A percentile compares a stretch with the other conserved stretches of the same genome.
Evolutionary conservation across 1,140 invertebrate species (phyloP).

Genomic region (Scaptomyza montana): DNA sequence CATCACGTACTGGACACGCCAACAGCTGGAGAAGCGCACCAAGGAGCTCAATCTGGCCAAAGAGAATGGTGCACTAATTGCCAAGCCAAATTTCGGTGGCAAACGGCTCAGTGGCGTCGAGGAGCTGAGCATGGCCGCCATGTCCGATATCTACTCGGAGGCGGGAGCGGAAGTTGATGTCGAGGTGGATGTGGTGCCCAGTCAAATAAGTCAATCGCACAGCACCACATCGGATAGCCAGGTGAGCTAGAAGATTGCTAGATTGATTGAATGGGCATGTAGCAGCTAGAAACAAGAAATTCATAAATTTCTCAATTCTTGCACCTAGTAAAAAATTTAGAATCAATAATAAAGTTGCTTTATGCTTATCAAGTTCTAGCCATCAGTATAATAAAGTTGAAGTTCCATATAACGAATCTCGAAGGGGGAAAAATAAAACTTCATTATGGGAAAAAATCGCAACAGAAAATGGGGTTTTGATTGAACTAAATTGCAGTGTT

Average conservation of each 20-base stretch:
- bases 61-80: conserved; percentile 79
- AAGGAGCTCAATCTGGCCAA: conserved; percentile 86
- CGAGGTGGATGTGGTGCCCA: conserved; percentile 84
- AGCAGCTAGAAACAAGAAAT: no score
- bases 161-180: conserved; percentile 16
- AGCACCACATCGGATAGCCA: conserved; percentile 90
- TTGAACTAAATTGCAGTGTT: no score
- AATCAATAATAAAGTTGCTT: no score
- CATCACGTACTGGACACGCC: conserved; percentile 88
- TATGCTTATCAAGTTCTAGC: no score
- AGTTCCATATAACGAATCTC: no score
- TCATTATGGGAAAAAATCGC: no score
- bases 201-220: conserved; percentile 87
- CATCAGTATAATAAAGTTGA: no score
- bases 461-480: no score
- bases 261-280: no score
- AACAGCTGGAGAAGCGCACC: conserved; percentile 87
- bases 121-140: conserved; percentile 81
- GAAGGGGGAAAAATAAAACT: no score
- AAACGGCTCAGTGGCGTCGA: conserved; percentile 76
- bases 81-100: conserved; percentile 78
- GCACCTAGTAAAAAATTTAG: no score
- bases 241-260: conserved; percentile 81
- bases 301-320: no score
- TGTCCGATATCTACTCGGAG: conserved; percentile 85